Percentiles rank a stretch among this genome's conserved stretches.
These are phyloP conservation scores for Gadopsis marmoratus DNA, from an alignment of 2,797 vertebrate genomes.

Conservation along the genomic window DNA sequence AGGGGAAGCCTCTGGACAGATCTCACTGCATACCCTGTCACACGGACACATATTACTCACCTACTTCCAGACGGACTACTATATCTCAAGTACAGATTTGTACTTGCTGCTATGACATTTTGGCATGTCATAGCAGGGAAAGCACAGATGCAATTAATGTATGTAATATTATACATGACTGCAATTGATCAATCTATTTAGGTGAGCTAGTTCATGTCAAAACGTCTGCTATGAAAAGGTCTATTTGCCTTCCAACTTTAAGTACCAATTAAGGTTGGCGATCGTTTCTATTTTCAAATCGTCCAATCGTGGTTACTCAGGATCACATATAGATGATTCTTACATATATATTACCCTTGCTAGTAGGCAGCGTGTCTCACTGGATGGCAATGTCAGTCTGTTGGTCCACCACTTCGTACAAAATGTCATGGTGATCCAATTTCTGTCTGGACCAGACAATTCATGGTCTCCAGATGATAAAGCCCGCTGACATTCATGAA, in stretches of 20 bases:
- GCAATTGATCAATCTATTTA: neutral
- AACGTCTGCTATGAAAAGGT: neutral
- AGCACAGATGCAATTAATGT: neutral
- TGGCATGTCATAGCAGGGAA: neutral
- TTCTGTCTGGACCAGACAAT: neutral
- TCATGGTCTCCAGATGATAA: neutral
- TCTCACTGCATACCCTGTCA: conserved; percentile 41
- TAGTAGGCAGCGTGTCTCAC: neutral
- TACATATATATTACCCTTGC: neutral
- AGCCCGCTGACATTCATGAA: neutral
- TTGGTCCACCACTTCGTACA: neutral
- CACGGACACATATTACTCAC: conserved; percentile 55
- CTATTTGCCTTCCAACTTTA: neutral
- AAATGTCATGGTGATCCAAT: too few species aligned
- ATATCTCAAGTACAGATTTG: conserved; percentile 27
- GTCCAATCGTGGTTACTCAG: too few species aligned
- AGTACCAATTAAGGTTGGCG: neutral
- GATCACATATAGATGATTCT: too few species aligned
- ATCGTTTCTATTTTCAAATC: too few species aligned
- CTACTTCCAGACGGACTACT: conserved; percentile 40
- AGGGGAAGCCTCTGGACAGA: conserved; percentile 57
- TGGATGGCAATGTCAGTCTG: neutral
- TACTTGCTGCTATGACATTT: neutral
- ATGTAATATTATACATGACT: neutral
- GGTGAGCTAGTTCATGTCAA: neutral